Base-by-base conservation (phyloP, 2,797 vertebrate species). In the Falco berigora region DNA sequence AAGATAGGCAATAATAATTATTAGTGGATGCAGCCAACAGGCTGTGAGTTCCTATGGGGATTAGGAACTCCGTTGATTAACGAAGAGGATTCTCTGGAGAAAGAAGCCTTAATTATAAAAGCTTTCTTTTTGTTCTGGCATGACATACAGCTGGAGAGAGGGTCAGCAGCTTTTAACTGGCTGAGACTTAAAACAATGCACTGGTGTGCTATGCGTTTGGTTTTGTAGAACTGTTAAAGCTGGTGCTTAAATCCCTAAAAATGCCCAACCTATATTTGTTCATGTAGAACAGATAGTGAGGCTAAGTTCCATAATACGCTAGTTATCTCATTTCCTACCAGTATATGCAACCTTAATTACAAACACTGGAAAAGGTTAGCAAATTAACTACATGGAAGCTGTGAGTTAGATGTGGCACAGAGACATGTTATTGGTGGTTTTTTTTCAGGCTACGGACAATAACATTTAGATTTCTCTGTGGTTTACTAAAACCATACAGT, bases 81-180 rank as follows among this genome's bases (percentile, higher is more conserved):
- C 97, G 96, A 92, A 96, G 95, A 72, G 90, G 90, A 86, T 85
- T 91, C 96, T 97, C 96, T 84, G 84, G 96, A 97, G 96, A 96
- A 89, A 76, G 40, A 74, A 58, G 68, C 96, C 85, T 84, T 97
- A 96, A 97, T 98, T 97, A 96, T 75, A 73, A 76, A 92, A 90
- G 90, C 82, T 69, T 30, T 59, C 67, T 93, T 95, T 91, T 83
- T 59, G 8, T 56, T 91, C 91, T 95, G 89, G 76, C 80, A 17
- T 55, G 47, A 47, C 3, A 8, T 88, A 52, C 79, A 79, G 91
- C 92, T 92, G 86, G 84, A 81, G 63, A 86, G 87, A 87, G 97
- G 84, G 78, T 91, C 23, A 20, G 91, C 75, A 77, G 90, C 94
- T 93, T 78, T 63, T 56, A 80, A 32, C 90, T 86, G 58, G 73